phyloP scores from a whole-genome alignment of 2,797 vertebrate species.

The Molossus molossus region DNA sequence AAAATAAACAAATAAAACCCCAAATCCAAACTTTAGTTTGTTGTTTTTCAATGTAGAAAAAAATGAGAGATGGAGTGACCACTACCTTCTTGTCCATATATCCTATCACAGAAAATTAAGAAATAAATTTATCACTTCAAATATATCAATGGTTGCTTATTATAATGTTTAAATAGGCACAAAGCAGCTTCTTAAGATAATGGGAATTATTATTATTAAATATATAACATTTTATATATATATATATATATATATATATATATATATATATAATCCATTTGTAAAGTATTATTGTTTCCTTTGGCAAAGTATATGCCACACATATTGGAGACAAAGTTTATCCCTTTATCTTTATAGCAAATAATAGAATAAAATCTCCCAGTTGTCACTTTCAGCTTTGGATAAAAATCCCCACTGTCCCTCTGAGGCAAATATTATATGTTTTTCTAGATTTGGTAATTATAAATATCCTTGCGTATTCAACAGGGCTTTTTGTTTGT shows the following conservation, averaged over 20 bases:
- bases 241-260: neutral
- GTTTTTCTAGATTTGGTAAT: neutral
- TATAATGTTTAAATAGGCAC: neutral
- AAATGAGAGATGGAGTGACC: accelerated
- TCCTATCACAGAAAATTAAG: neutral
- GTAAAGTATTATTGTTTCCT: neutral
- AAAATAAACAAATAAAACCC: neutral
- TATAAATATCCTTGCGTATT: neutral
- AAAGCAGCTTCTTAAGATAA: neutral
- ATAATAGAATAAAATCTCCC: conserved; percentile 35
- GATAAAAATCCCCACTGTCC: neutral
- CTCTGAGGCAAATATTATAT: neutral
- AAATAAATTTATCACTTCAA: conserved; percentile 49
- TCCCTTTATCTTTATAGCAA: neutral
- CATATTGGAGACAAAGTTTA: conserved; percentile 5
- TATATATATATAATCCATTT: neutral
- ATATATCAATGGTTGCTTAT: neutral
- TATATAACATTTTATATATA: too few relatives aligned
- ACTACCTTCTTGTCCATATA: neutral
- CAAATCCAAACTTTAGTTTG: neutral
- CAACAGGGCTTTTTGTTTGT: neutral
- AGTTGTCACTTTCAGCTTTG: conserved; percentile 26
- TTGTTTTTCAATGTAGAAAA: neutral
- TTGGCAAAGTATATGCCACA: conserved; percentile 54
- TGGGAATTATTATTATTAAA: neutral